Evolutionary conservation across 1,140 invertebrate species (phyloP), one percentile per base, ranked within the genome.

Genomic region (Diuraphis noxia): DNA sequence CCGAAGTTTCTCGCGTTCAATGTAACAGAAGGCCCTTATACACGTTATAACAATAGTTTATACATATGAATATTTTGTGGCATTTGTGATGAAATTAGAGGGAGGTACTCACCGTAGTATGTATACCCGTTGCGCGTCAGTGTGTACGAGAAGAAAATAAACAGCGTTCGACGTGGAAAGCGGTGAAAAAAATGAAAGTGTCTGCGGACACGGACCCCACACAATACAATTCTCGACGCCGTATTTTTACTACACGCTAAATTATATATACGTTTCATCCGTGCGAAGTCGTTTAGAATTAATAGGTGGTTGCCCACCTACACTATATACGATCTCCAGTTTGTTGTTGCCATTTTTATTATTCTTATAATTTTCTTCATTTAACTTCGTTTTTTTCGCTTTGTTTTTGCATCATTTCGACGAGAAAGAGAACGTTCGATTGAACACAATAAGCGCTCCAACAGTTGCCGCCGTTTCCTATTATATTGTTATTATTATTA

Each of bases 271-370:
- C 30, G 23, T 36, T 43, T n/a, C 40, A 41, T 41, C 81, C 41
- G 82, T 85, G 25, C 82, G 41, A 85, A 85, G 82, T 84, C 82
- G 30, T 43, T 85, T 85, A 43, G 56, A 85, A 85, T 85, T 38
- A 81, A 81, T 81, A 81, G 79, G 21, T 34, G 40, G 30, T 6
- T 5, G 30, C 56, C 56, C 56, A n/a, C 56, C 40, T 30, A 43
- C 25, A 34, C 40, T 41, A 82, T 40, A 30, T 40, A 34, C 82
- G 82, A 85, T 85, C 41, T 85, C 82, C 34, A 72, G 25, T 84
- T 84, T 41, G 30, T 84, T 84, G 25, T 84, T 43, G 40, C 30
- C 40, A 19, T 84, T 43, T 43, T 84, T 40, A 40, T 40, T 43
- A 84, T 84, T n/a, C n/a, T n/a, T 79, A 79, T 49, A 63, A 72